Conservation (phyloP, 2,797 vertebrate species). For the Emys orbicularis region DNA sequence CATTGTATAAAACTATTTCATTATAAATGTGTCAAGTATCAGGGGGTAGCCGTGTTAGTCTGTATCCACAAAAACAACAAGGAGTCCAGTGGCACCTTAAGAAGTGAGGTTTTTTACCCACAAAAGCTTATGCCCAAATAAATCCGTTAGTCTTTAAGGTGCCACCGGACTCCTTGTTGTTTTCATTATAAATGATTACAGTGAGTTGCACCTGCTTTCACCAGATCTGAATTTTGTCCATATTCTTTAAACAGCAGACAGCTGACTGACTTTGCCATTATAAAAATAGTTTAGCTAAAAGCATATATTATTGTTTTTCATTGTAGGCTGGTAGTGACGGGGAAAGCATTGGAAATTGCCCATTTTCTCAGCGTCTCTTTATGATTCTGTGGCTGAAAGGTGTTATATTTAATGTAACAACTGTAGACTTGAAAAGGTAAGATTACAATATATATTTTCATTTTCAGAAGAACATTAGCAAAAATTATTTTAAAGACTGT, state of each 20-base stretch:
- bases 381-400: conserved; percentile 99
- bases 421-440: conserved; percentile 95
- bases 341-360: conserved; percentile 95
- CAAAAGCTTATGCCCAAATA: too few relatives aligned
- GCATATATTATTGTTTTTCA: neutral
- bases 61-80: too few relatives aligned
- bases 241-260: neutral
- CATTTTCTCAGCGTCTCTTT: conserved; percentile 95
- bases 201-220: fast-evolving
- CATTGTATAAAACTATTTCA: neutral
- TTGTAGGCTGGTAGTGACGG: conserved; percentile 93
- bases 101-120: too few relatives aligned
- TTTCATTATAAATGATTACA: neutral
- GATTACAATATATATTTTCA: neutral
- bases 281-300: neutral
- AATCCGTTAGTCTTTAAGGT: too few relatives aligned
- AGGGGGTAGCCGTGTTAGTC: too few relatives aligned
- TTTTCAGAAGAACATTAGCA: neutral
- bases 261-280: neutral
- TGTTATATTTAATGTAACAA: conserved; percentile 95
- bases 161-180: too few relatives aligned
- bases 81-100: too few relatives aligned
- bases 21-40: neutral
- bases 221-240: neutral
- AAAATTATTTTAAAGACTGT: neutral